phyloP scores from a whole-genome alignment of 2,888 invertebrate species.

The Standfussiana lucernea region DNA sequence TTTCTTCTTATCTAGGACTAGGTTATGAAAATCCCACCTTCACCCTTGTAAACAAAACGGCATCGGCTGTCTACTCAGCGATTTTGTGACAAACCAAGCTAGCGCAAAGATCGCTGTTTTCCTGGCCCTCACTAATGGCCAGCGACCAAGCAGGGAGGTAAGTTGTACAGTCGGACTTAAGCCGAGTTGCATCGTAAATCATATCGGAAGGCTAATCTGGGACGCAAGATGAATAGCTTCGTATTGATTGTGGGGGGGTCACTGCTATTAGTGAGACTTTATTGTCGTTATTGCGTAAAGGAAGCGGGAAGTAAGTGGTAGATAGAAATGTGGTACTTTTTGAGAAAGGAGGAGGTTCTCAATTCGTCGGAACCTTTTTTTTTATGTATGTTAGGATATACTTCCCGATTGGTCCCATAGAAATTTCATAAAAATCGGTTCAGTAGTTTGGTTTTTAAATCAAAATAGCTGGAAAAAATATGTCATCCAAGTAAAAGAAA shows the following conservation, averaged over 20 bases:
- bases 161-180: constrained; percentile 73
- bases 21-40: neutral
- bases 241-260: constrained; percentile 61
- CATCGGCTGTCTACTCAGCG: neutral
- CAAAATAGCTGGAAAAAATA: too few relatives aligned
- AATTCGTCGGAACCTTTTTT: too few relatives aligned
- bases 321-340: neutral
- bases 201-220: constrained; percentile 85
- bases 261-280: constrained; percentile 39
- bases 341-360: too few relatives aligned
- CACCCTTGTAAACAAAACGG: neutral
- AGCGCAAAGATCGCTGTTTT: constrained; percentile 56
- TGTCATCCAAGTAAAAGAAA: too few relatives aligned
- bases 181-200: constrained; percentile 82
- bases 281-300: constrained; percentile 15
- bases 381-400: too few relatives aligned
- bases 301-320: neutral
- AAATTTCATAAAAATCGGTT: too few relatives aligned
- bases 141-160: constrained; percentile 75
- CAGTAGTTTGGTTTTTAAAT: too few relatives aligned
- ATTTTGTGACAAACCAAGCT: neutral
- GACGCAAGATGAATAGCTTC: constrained; percentile 67
- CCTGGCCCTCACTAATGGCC: constrained; percentile 79
- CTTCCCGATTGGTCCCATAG: too few relatives aligned
- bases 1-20: neutral